Evolutionary conservation across 2,888 invertebrate species (phyloP), one percentile per base, ranked within the genome.

Genomic region (Lissocephala sabroskyi): DNA sequence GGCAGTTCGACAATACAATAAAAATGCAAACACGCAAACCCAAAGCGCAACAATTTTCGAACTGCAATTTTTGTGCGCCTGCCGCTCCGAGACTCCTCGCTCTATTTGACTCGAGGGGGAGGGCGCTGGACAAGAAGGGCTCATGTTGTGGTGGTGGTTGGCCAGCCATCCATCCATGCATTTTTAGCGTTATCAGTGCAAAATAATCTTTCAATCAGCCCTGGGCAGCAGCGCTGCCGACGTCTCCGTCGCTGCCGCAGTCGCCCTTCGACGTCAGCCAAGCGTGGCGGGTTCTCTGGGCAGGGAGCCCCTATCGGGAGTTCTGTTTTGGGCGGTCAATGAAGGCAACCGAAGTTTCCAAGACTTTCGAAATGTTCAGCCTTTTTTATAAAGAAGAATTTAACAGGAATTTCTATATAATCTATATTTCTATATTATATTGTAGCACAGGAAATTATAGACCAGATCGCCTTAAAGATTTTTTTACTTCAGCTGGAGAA

Each of bases 121-220:
- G n/a, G n/a, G n/a, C n/a, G n/a, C n/a, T n/a, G n/a, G n/a, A n/a
- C n/a, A n/a, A n/a, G 23, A 23, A 23, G 4, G 7, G 7, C 23
- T 23, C 4, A 23, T 5, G 49, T 61, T 54, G 61, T 59, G 45
- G 53, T 62, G 59, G 52, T 62, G 62, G 59, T 13, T 10, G 18
- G 17, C 14, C 26, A 43, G 50, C 48, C 48, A 61, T 70, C 71
- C 67, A 68, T 73, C 65, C 68, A 73, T 73, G 65, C 74, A 49
- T 73, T 79, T 79, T 79, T 74, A 68, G 62, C 66, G 74, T 80
- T 81, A 81, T 81, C 80, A 81, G 80, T 80, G 81, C 80, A 74
- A 75, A 78, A 79, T 75, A 81, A 81, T 81, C 80, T 81, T 76
- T 73, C 71, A 73, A 73, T 73, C 68, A 73, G 74, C 68, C 74